Evolutionary conservation across 2,888 invertebrate species (phyloP), one percentile per base, ranked within the genome.

Genomic region (Tryphoninae sp.): DNA sequence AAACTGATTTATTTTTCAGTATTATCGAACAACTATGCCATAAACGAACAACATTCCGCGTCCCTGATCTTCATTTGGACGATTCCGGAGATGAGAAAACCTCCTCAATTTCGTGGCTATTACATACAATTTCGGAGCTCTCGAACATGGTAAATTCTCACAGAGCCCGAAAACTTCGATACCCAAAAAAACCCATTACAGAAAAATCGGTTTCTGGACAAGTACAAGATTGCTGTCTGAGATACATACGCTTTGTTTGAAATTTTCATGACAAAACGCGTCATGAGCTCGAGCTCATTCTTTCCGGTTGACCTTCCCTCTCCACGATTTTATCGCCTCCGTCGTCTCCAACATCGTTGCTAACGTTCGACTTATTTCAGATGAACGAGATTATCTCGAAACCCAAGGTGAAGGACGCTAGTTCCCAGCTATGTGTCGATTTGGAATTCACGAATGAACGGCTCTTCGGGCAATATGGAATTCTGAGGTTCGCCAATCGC

Each of bases 221-320:
- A 22, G 42, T 16, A 59, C 23, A 33, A 59, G 83, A 80, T 81
- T 16, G 51, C 42, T 59, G 68, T 65, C 62, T 9, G 9, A 64
- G 81, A 83, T 53, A 58, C 3, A 58, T 80, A 78, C 51, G 75
- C 23, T 67, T 72, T 51, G n/a, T 53, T n/a, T 49, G 23, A 13
- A 55, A 87, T 86, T 86, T 85, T 84, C 82, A 86, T 85, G 80
- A 85, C 84, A 86, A 87, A 84, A 80, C 65, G 68, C 65, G 45
- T 45, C 55, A 49, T 53, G 65, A 61, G 53, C 55, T 58, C 8
- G 49, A 67, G 71, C 23, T 55, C 49, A 58, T 77, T 68, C 45
- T 81, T 78, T 55, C 33, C 71, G 67, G 45, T 67, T 82, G 80
- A 80, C 80, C 77, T 82, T 65, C 42, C 61, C 51, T 71, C 42